Percentiles rank a stretch among this genome's conserved stretches.
phyloP scores from a whole-genome alignment of 2,113 vertebrate species.

The Ciconia stormi region DNA sequence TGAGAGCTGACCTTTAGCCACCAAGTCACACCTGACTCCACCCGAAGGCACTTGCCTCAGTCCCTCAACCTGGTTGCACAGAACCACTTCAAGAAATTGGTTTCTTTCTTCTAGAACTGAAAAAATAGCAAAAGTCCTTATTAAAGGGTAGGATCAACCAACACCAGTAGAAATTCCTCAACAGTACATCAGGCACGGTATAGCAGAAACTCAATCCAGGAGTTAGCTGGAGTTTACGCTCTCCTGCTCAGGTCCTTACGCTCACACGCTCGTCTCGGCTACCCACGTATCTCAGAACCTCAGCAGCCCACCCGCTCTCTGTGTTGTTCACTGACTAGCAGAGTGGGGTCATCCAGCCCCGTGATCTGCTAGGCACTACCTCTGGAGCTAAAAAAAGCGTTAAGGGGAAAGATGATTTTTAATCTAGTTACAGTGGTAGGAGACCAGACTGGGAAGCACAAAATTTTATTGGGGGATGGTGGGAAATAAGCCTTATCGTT shows the following conservation, averaged over 20 bases:
- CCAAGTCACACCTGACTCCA: not conserved
- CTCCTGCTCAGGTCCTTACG: not conserved
- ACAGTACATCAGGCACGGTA: fast-evolving
- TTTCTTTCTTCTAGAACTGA: not conserved
- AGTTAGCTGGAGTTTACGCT: not conserved
- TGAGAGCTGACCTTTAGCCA: not conserved
- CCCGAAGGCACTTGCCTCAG: not conserved
- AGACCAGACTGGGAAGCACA: not conserved
- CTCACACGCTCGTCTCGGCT: fast-evolving
- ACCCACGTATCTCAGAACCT: not conserved
- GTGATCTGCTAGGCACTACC: not conserved
- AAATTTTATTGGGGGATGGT: not conserved
- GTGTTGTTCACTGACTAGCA: not conserved
- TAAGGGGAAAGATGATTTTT: not conserved
- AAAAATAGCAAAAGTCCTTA: not conserved
- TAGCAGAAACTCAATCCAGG: not conserved
- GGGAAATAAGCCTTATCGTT: not conserved
- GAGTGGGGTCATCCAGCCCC: not conserved
- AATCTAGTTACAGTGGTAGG: not conserved
- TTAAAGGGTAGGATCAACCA: not conserved
- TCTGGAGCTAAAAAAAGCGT: not conserved
- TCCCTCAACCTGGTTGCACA: not conserved
- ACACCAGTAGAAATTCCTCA: not conserved
- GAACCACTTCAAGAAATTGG: not conserved
- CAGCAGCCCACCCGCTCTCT: not conserved